Base-by-base conservation (phyloP, 2,797 vertebrate genomes). In the Hybognathus amarus region DNA sequence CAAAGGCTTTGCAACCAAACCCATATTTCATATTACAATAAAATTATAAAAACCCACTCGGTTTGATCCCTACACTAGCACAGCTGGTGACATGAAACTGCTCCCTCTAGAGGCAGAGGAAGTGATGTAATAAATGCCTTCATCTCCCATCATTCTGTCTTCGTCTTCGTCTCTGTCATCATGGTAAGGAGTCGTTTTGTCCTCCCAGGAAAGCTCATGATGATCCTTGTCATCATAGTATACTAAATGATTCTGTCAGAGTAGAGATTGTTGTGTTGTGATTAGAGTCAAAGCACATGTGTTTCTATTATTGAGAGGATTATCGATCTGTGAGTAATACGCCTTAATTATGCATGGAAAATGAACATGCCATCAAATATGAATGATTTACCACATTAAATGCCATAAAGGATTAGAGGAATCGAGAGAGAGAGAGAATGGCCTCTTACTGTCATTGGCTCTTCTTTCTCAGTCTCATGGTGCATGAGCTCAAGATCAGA, bases 1-100 rank as follows among this genome's bases (percentile, higher is more conserved):
- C 9, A 79, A 68, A 30, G 22, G 10, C 10, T 42, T 59, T 70
- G 17, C 6, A 12, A 42, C 22, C 24, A 30, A 12, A 9, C 27
- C 61, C 9, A n/a, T 71, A 56, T 38, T 80, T 59, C 18, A 61
- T 61, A 70, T n/a, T 79, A 38, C 50, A 54, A 1, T 77, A 20
- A 33, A 33, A 33, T 3, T 64, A 47, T 64, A 50, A 74, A 73
- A 64, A 33, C 20, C 50, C 10, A 3, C 52, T 56, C 33, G 1
- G 33, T 24, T 24, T 75, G 22, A 24, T 24, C 33, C 47, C 89
- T 95, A 96, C 77, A 96, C 95, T 70, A 92, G 85, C 93, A 96
- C 93, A 85, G 92, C 90, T 2, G 91, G 1, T 0, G 95, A 96
- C 82, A 96, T 71, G 69, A 96, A 96, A 89, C 95, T 95, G 22